A percentile compares a stretch with the other conserved stretches of the same genome.
phyloP scores from a whole-genome alignment of 1,140 invertebrate species.

The Danaus melanippus region DNA sequence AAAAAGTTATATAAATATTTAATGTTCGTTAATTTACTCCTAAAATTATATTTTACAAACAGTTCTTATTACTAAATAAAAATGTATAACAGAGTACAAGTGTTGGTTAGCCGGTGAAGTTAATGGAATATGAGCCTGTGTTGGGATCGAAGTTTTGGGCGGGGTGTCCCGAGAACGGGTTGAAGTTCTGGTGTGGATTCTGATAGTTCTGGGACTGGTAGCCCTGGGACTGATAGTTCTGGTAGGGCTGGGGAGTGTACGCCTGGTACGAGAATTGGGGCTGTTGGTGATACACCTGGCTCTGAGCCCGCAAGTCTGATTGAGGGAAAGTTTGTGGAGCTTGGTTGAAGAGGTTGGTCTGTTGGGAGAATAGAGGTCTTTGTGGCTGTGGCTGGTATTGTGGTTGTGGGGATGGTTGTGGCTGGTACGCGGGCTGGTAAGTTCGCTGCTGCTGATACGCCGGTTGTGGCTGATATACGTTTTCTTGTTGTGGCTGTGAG shows the following conservation, averaged over 20 bases:
- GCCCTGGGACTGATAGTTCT: slow-evolving; percentile 59
- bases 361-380: slow-evolving; percentile 33
- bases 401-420: slow-evolving; percentile 19
- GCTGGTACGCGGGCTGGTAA: slow-evolving; percentile 23
- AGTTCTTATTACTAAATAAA: no score
- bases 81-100: background rate
- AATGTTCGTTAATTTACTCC: no score
- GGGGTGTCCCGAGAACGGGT: slow-evolving; percentile 74
- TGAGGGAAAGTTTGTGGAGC: slow-evolving; percentile 47
- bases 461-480: slow-evolving; percentile 27
- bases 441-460: slow-evolving; percentile 25
- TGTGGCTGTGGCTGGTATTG: slow-evolving; percentile 23
- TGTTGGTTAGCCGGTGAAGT: slow-evolving; percentile 72
- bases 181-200: slow-evolving; percentile 48
- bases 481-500: slow-evolving; percentile 29
- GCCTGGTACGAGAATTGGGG: slow-evolving; percentile 62
- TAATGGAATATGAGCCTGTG: slow-evolving; percentile 79
- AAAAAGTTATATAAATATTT: no score
- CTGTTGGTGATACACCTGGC: slow-evolving; percentile 59
- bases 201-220: slow-evolving; percentile 57
- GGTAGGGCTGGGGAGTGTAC: slow-evolving; percentile 48
- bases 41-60: no score
- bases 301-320: slow-evolving; percentile 43
- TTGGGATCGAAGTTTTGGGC: slow-evolving; percentile 77
- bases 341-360: slow-evolving; percentile 45